Percentiles rank a stretch among this genome's conserved stretches.
phyloP scores from a whole-genome alignment of 2,888 invertebrate species.

The Apotomis betuletana region DNA sequence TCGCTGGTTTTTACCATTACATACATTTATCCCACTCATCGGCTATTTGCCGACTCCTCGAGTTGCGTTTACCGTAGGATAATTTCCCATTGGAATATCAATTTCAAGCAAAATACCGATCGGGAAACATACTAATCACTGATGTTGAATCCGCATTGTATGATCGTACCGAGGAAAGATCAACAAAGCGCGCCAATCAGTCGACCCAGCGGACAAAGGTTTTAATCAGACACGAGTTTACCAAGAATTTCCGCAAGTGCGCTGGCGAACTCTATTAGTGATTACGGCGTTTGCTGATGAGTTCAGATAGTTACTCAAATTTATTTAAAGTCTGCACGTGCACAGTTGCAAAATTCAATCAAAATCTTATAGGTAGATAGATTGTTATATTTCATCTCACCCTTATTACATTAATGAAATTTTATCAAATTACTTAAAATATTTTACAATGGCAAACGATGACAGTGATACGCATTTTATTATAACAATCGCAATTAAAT shows the following conservation, averaged over 20 bases:
- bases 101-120: slow-evolving; percentile 10
- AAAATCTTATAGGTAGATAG: no score
- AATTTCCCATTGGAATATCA: slow-evolving; percentile 20
- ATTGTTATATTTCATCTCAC: no score
- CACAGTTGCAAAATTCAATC: no score
- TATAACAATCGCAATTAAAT: no score
- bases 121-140: slow-evolving; percentile 16
- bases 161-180: slow-evolving; percentile 20
- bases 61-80: slow-evolving; percentile 3
- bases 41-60: not conserved
- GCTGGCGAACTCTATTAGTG: not conserved
- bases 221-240: slow-evolving; percentile 30
- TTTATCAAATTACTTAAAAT: no score
- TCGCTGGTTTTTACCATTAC: not conserved
- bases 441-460: no score
- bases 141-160: slow-evolving; percentile 26
- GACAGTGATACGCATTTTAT: no score
- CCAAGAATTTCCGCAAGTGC: slow-evolving; percentile 9
- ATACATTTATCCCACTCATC: slow-evolving; percentile 9
- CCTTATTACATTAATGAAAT: no score
- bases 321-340: no score
- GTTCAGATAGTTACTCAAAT: not conserved
- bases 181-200: slow-evolving; percentile 37
- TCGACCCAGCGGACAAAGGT: slow-evolving; percentile 25
- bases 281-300: slow-evolving; percentile 5